phyloP scores from a whole-genome alignment of 35 echinoderm and acorn worm genomes.

The Heliocidaris tuberculata region DNA sequence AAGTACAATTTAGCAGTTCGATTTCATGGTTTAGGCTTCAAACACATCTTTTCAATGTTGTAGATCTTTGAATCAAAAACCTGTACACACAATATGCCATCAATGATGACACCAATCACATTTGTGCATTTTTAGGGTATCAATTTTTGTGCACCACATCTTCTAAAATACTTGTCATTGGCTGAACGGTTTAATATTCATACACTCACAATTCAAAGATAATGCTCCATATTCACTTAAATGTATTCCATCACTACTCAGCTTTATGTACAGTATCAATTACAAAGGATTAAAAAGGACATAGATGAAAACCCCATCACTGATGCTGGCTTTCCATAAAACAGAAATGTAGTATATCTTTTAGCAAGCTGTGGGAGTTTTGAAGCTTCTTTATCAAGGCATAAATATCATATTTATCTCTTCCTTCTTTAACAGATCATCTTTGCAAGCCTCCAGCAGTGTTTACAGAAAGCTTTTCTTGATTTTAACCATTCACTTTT shows the following conservation, averaged over 20 bases:
- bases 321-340: neutral
- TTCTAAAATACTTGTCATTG: neutral
- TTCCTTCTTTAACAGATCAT: neutral
- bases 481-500: neutral
- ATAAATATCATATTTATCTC: neutral
- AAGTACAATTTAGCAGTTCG: neutral
- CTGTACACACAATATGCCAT: neutral
- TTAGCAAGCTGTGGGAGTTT: neutral
- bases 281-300: neutral
- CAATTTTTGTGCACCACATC: neutral
- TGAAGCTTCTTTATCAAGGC: neutral
- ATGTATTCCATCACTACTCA: neutral
- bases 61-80: neutral
- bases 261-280: neutral
- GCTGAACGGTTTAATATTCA: neutral
- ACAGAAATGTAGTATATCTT: neutral
- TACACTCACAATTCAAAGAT: neutral
- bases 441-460: neutral
- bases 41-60: neutral
- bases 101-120: neutral
- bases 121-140: neutral
- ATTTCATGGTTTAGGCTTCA: neutral
- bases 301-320: neutral
- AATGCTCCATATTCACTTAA: neutral
- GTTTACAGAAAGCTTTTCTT: neutral